Base-by-base conservation (phyloP, 2,797 vertebrate genomes). In the Acrossocheilus fasciatus region DNA sequence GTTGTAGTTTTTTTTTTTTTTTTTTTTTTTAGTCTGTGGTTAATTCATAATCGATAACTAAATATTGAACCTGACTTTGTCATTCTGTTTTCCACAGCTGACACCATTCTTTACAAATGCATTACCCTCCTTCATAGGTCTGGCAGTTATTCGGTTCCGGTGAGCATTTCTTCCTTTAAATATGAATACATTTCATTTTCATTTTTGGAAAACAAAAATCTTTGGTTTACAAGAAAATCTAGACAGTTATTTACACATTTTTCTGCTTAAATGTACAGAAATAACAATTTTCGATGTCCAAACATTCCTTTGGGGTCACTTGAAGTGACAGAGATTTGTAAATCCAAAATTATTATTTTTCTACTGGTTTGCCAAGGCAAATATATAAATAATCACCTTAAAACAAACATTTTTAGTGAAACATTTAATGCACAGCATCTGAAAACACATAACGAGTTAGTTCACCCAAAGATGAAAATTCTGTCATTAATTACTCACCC, bases 21-120 rank as follows among this genome's bases (percentile, higher is more conserved):
- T 68, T 11, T 45, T 11, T 45, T 10, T 69, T 50, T 50, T 15
- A 17, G 50, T 41, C 18, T 41, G 4, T 11, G 4, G 4, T 12
- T 43, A 45, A 72, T 73, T 26, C 1, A 26, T 4, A 23, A 72
- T 76, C 10, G 8, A 77, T 43, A 18, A 30, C 57, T 30, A 17
- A 64, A n/a, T 69, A 15, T 69, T 87, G 6, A 66, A 77, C 9
- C 5, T 82, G 9, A 68, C 4, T 41, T 18, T 68, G 9, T 82
- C 4, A 36, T 9, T 1, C 15, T 50, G 1, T 78, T 72, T 68
- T 77, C 69, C 64, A 59, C 66, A 89, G 88, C 36, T 89, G 78
- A 12, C 2, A 5, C 6, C 6, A n/a, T 12, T 57, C 8, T 79
- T 89, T 6, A 20, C 0, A n/a, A 45, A 0, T 4, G 1, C 2